Base-by-base conservation (phyloP, 2,113 vertebrate species). In the Arenaria interpres region DNA sequence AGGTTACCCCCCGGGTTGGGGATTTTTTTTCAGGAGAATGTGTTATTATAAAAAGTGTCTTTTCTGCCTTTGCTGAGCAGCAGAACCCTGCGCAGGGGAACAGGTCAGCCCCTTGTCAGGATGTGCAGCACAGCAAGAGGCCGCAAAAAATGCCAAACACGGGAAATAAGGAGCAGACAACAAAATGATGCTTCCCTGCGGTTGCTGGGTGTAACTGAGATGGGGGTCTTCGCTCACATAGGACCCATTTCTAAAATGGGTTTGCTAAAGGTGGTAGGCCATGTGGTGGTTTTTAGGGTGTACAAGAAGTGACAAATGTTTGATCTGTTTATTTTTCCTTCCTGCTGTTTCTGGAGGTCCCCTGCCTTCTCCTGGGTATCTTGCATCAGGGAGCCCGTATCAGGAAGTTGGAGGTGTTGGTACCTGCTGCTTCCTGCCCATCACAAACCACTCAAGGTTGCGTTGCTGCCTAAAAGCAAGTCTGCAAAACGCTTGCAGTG, bases 301-400 rank as follows among this genome's bases (percentile, higher is more conserved):
- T 23, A 32, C 39, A 15, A 66, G 19, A 66, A 43, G 20, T 66
- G 41, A 16, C 3, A 3, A 41, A 20, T 41, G 62, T 64, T 64
- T 41, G 41, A 23, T 45, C 20, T 45, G 41, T 33, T 66, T 66
- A 33, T 45, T 66, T 66, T 45, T 32, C 19, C 28, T 45, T 45
- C 19, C 41, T 15, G 20, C 11, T 45, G 63, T 66, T 43, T 32
- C 41, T 33, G 22, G 28, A 66, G 51, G n/a, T 39, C 28, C 43
- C 1, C 5, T 23, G 15, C 41, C 15, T 24, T 22, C 37, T 62
- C 25, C 3, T 0, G 5, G 17, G 13, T 39, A 0, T 45, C 16
- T 45, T 0, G 3, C 22, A 7, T 35, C 33, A 23, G 32, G 57
- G 46, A 81, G 64, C 37, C 22, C 3, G 21, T 28, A 23, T 17